These are phyloP conservation scores for Tyria jacobaeae DNA, from an alignment of 2,888 invertebrate species.

Conservation along the genomic window DNA sequence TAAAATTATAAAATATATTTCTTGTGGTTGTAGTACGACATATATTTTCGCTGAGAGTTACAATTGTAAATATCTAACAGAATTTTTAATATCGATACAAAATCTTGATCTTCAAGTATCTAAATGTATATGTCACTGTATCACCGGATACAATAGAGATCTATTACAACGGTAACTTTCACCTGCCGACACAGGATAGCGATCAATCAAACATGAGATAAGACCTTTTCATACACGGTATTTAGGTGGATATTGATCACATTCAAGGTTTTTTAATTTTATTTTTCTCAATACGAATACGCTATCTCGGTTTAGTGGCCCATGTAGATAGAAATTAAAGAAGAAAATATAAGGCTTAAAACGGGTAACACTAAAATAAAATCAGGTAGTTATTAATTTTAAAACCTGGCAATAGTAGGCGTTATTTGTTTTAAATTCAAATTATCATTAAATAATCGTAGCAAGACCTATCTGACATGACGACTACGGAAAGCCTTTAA, in stretches of 20 bases:
- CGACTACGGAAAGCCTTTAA: too few species aligned
- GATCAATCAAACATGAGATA: conserved; percentile 59
- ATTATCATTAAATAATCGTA: too few species aligned
- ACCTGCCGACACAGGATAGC: conserved; percentile 58
- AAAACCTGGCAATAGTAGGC: too few species aligned
- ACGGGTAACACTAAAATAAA: too few species aligned
- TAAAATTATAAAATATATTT: too few species aligned
- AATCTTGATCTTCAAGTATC: neutral
- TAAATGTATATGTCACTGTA: conserved; percentile 16
- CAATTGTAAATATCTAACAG: neutral
- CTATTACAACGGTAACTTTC: conserved; percentile 59
- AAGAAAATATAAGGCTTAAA: neutral
- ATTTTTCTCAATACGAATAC: neutral
- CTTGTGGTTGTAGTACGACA: too few species aligned
- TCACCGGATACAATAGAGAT: conserved; percentile 52
- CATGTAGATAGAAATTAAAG: neutral
- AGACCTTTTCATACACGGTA: conserved; percentile 1
- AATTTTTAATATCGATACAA: neutral
- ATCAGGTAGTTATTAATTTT: too few species aligned
- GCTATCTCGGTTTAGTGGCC: neutral
- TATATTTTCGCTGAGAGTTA: neutral
- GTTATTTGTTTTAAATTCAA: too few species aligned
- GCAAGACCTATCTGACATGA: too few species aligned
- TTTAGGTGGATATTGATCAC: neutral
- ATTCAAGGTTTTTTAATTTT: neutral